These are phyloP conservation scores for Muricea muricata DNA, from an alignment of 92 coral and sea anemone species.

Conservation along the genomic window DNA sequence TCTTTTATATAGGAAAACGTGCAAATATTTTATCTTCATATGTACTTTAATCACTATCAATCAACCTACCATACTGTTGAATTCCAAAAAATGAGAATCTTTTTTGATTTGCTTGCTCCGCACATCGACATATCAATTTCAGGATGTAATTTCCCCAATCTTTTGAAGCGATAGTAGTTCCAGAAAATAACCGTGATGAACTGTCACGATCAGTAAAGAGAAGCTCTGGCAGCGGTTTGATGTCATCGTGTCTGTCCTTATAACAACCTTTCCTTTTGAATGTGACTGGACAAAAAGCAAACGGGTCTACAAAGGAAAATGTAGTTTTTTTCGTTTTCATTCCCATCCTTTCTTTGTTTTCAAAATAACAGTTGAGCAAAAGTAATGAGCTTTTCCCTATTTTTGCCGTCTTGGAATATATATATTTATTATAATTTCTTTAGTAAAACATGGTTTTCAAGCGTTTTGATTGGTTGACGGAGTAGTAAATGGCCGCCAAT, in stretches of 20 bases:
- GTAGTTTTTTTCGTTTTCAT: too few relatives aligned
- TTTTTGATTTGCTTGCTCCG: conserved; percentile 32
- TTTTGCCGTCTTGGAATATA: too few relatives aligned
- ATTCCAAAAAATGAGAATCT: conserved; percentile 21
- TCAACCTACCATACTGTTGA: conserved; percentile 33
- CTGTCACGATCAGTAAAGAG: conserved; percentile 36
- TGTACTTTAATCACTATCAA: neutral
- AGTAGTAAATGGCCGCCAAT: too few relatives aligned
- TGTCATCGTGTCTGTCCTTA: conserved; percentile 25
- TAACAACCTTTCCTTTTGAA: conserved; percentile 30
- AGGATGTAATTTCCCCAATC: conserved; percentile 29
- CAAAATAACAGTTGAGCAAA: too few relatives aligned
- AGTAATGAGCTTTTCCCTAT: too few relatives aligned
- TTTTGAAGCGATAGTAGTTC: neutral
- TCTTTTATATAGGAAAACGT: too few relatives aligned
- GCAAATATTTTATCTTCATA: too few relatives aligned
- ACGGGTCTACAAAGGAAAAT: conserved; percentile 13
- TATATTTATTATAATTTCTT: too few relatives aligned
- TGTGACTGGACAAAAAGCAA: conserved; percentile 29
- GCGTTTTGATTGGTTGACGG: too few relatives aligned
- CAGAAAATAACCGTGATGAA: neutral
- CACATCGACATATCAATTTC: conserved; percentile 40
- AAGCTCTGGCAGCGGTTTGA: conserved; percentile 26
- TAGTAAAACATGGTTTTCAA: too few relatives aligned
- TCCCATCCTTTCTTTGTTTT: too few relatives aligned